phyloP scores from a whole-genome alignment of 2,888 invertebrate species.

The Dicranocentrus wangi region DNA sequence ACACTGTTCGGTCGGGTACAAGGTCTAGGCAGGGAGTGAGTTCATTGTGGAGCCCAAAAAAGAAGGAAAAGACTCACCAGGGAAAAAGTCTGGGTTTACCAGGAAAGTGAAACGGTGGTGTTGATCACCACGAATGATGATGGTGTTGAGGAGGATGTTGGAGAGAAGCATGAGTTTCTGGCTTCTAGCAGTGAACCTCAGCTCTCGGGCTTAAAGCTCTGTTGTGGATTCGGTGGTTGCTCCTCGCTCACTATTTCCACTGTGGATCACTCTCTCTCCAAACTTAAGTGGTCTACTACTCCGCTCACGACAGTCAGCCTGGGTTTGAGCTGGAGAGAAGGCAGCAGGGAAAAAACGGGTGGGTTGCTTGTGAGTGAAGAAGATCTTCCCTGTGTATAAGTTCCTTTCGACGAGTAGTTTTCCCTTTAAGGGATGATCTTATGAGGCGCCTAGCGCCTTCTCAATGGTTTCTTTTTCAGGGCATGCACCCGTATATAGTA shows the following conservation, averaged over 20 bases:
- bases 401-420: constrained; percentile 9
- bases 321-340: background rate
- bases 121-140: constrained; percentile 15
- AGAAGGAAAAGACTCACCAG: constrained; percentile 48
- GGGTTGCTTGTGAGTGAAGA: constrained; percentile 24
- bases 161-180: constrained; percentile 20
- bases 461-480: constrained; percentile 22
- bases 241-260: constrained; percentile 56
- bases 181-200: constrained; percentile 15
- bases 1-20: too few species aligned
- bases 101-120: constrained; percentile 44
- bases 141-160: constrained; percentile 7
- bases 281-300: constrained; percentile 17
- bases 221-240: constrained; percentile 67
- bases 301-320: constrained; percentile 33
- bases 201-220: constrained; percentile 30
- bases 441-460: constrained; percentile 45
- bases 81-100: constrained; percentile 50
- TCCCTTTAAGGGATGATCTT: constrained; percentile 57
- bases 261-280: constrained; percentile 9
- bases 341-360: background rate
- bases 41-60: constrained; percentile 18
- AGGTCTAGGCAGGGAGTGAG: background rate
- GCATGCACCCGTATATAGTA: too few species aligned
- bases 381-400: background rate